These are phyloP conservation scores for Sprattus sprattus DNA, from an alignment of 2,113 vertebrate genomes.

Conservation along the genomic window DNA sequence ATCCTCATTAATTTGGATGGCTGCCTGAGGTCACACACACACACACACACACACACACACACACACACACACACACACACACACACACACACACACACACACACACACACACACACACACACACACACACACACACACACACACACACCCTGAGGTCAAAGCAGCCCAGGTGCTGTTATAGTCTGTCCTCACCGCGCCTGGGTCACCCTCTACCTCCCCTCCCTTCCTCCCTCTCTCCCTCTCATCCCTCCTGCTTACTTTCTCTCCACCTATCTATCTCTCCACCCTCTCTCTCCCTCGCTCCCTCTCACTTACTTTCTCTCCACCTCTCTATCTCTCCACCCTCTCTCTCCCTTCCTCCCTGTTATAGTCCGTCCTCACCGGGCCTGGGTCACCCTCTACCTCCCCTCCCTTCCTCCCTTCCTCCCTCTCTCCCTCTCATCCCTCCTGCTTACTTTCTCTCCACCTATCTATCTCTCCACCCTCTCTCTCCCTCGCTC, in stretches of 20 bases:
- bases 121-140: too few species aligned
- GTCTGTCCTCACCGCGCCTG: not conserved
- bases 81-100: too few species aligned
- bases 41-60: too few species aligned
- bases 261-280: not conserved
- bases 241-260: not conserved
- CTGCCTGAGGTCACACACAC: slow-evolving; percentile 41
- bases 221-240: slow-evolving; percentile 5
- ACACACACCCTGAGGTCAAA: slow-evolving; percentile 42
- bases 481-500: not conserved
- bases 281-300: too few species aligned
- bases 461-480: too few species aligned
- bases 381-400: not conserved
- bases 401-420: not conserved
- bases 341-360: not conserved
- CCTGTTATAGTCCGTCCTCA: not conserved
- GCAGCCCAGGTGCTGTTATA: slow-evolving; percentile 17
- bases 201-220: not conserved
- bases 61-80: too few species aligned
- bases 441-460: not conserved
- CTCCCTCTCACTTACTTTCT: not conserved
- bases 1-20: not conserved
- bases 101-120: too few species aligned
- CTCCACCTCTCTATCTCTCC: not conserved
- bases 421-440: not conserved